phyloP scores from a whole-genome alignment of 1,140 invertebrate species.

The Ditylenchus dipsaci region DNA sequence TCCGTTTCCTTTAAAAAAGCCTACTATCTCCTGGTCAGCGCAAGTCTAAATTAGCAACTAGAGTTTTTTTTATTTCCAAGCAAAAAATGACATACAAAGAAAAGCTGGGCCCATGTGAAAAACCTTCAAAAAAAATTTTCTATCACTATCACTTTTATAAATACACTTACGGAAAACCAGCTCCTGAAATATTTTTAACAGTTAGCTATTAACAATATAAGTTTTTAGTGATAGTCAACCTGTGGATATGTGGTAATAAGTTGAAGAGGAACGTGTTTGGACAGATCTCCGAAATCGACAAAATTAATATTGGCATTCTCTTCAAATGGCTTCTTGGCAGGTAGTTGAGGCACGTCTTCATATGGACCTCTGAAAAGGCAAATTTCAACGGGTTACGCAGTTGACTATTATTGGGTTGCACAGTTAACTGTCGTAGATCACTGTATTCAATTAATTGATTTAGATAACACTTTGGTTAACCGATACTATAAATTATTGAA shows the following conservation, averaged over 20 bases:
- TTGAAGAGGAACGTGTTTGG: slow-evolving; percentile 49
- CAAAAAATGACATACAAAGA: slow-evolving; percentile 39
- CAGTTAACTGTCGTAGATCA: background rate
- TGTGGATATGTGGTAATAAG: slow-evolving; percentile 56
- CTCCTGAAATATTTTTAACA: slow-evolving; percentile 26
- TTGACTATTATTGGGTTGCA: too few species aligned
- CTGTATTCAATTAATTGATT: too few species aligned
- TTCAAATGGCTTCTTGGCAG: slow-evolving; percentile 49
- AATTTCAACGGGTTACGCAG: too few species aligned
- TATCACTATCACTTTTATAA: background rate
- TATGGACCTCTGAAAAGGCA: background rate
- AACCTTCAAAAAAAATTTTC: slow-evolving; percentile 21
- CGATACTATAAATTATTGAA: too few species aligned
- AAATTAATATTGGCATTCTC: slow-evolving; percentile 42
- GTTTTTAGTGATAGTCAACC: background rate
- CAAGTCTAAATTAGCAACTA: background rate
- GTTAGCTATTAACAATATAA: background rate
- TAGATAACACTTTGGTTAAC: too few species aligned
- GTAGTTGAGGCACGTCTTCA: slow-evolving; percentile 44
- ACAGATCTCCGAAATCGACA: slow-evolving; percentile 52
- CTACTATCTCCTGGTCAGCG: slow-evolving; percentile 51
- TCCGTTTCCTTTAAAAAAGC: slow-evolving; percentile 58
- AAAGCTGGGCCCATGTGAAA: slow-evolving; percentile 56
- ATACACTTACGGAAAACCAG: slow-evolving; percentile 44
- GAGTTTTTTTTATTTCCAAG: background rate